A percentile compares a stretch with the other conserved stretches of the same genome.
Evolutionary conservation across 2,888 invertebrate species (phyloP).

Genomic region (Ochropleura leucogaster): DNA sequence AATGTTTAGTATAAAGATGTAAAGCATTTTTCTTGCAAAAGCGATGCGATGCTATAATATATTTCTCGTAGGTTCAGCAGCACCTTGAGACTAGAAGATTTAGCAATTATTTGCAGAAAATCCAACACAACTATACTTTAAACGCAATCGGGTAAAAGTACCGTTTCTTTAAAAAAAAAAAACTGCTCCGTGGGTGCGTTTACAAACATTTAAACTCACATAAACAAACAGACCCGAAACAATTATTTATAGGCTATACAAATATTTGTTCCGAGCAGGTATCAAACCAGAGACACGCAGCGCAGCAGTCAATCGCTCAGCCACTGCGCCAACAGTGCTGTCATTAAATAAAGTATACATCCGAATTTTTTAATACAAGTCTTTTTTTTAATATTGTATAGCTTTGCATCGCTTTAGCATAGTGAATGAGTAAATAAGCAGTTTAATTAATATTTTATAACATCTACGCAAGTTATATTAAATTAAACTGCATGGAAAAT

Average conservation of each 20-base stretch:
- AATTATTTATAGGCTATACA: too few relatives aligned
- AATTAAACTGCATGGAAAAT: constrained; percentile 18
- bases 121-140: background rate
- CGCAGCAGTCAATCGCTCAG: too few relatives aligned
- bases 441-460: constrained; percentile 16
- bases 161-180: too few relatives aligned
- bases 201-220: too few relatives aligned
- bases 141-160: background rate
- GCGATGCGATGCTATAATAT: constrained; percentile 34
- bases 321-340: too few relatives aligned
- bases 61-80: constrained; percentile 8
- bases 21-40: constrained; percentile 35
- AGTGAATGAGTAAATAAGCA: constrained; percentile 42
- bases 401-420: constrained; percentile 41
- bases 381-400: background rate
- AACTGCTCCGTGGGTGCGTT: too few relatives aligned
- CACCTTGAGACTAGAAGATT: constrained; percentile 42
- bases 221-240: too few relatives aligned
- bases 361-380: background rate
- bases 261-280: too few relatives aligned
- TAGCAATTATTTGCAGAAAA: background rate
- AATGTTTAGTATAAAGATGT: constrained; percentile 29
- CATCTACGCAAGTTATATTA: constrained; percentile 1
- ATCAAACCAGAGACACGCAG: too few relatives aligned
- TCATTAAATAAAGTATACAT: background rate